Evolutionary conservation across 2,888 invertebrate genomes (phyloP), one percentile per base, ranked within the genome.

Genomic region (Drosophila siamana): DNA sequence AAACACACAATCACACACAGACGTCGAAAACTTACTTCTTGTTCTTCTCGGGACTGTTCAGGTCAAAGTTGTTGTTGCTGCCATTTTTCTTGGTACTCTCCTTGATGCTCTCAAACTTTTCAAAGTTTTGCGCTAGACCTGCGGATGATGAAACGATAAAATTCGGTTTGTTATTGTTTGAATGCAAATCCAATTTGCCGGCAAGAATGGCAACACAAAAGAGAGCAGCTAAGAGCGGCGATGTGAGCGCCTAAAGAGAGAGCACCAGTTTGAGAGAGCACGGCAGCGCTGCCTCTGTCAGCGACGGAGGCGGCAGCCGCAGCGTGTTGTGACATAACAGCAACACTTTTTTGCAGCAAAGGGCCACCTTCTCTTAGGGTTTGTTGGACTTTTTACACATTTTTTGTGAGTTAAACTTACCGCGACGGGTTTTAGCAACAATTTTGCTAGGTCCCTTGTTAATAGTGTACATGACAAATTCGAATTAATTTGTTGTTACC

Each of bases 401-500:
- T 43, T 22, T 7, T 59, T 47, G 43, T n/a, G n/a, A 47, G n/a
- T 15, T 13, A 1, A 83, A 86, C 88, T 92, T 90, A 96, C 97
- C 96, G 94, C 97, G 94, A 89, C 96, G 94, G 79, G 97, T 96
- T 94, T 97, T 97, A 73, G 97, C 96, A 87, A 96, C 96, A 92
- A 97, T 96, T 93, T 97, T 97, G 93, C 96, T 97, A 74, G 97
- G 96, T 74, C 96, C 96, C 93, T 96, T 97, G 74, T 96, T 95
- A 90, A 97, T 95, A 91, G 97, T 96, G 94, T 97, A 97, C 97
- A 97, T 97, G 91, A 92, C 93, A 22, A 89, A 67, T 55, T 47
- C 13, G 24, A 40, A 68, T 65, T 43, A 33, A 56, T 38, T 56
- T 63, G 47, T 57, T 60, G 11, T 52, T 59, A 30, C 13, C 33